Conservation (phyloP, 2,888 invertebrate genomes). For the Diaphora mendica region DNA sequence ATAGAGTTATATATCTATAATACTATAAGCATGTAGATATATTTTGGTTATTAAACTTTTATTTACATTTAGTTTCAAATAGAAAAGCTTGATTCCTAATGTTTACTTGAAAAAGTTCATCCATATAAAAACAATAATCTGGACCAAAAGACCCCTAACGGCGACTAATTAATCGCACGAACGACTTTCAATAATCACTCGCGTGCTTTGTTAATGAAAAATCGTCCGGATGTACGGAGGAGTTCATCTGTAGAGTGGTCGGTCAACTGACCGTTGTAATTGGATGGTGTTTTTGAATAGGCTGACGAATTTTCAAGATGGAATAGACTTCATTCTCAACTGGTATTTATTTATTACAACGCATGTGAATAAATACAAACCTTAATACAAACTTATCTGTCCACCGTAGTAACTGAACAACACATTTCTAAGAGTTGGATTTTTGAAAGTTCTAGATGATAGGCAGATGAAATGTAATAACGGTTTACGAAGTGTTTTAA, state of each 20-base stretch:
- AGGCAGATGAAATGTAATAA: no score
- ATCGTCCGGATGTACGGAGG: constrained; percentile 71
- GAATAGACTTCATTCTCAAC: neutral
- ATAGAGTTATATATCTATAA: no score
- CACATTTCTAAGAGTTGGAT: no score
- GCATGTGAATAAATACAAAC: no score
- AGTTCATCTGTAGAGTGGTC: constrained; percentile 36
- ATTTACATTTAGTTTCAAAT: neutral
- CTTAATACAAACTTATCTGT: no score
- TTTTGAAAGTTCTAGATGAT: no score
- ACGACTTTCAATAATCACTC: constrained; percentile 73
- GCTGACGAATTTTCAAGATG: constrained; percentile 28
- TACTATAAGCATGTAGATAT: no score
- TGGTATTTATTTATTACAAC: neutral
- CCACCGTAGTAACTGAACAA: no score
- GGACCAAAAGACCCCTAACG: constrained; percentile 66
- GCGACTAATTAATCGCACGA: constrained; percentile 82
- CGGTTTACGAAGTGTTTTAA: no score
- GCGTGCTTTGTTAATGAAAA: constrained; percentile 78
- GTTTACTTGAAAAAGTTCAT: neutral
- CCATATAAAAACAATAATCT: constrained; percentile 18
- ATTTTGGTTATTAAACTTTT: neutral
- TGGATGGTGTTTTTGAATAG: constrained; percentile 36
- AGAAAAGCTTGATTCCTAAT: neutral
- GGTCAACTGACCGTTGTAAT: constrained; percentile 30